Percentiles rank a stretch among this genome's conserved stretches.
These are phyloP conservation scores for Cremastinae sp. DNA, from an alignment of 2,888 invertebrate species.

Conservation along the genomic window DNA sequence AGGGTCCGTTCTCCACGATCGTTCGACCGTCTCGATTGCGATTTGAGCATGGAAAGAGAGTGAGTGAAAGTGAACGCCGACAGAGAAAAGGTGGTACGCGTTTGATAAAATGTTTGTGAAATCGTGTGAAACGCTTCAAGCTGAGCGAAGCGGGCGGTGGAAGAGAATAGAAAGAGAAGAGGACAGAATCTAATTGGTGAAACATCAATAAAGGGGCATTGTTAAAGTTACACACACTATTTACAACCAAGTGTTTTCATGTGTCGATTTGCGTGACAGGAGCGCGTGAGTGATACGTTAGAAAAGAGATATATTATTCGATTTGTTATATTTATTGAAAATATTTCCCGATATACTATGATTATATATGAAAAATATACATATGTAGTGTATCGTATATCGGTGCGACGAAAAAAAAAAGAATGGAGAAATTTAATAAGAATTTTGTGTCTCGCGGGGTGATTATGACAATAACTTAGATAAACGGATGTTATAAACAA, in stretches of 20 bases:
- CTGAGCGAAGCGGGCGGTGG: conserved; percentile 7
- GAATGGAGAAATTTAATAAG: conserved; percentile 38
- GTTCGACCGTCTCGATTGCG: conserved; percentile 2
- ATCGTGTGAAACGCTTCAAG: too few species aligned
- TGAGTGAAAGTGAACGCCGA: not conserved
- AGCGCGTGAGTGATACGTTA: conserved; percentile 65
- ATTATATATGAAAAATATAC: conserved; percentile 9
- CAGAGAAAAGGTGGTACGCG: not conserved
- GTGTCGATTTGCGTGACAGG: conserved; percentile 65
- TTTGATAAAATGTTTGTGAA: not conserved
- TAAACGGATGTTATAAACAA: conserved; percentile 65
- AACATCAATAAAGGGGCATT: conserved; percentile 76
- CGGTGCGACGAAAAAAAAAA: conserved; percentile 30
- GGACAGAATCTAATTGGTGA: conserved; percentile 64
- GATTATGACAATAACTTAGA: conserved; percentile 75
- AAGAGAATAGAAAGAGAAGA: not conserved
- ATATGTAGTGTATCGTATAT: conserved; percentile 1
- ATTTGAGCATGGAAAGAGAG: conserved; percentile 15
- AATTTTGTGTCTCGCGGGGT: conserved; percentile 65
- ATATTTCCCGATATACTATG: conserved; percentile 50
- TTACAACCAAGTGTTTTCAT: conserved; percentile 69
- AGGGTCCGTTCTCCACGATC: too few species aligned
- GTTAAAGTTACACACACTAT: conserved; percentile 75
- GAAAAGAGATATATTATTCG: conserved; percentile 57
- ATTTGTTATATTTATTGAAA: conserved; percentile 68